These are phyloP conservation scores for Caranx melampygus DNA, from an alignment of 2,113 vertebrate genomes.

Conservation along the genomic window DNA sequence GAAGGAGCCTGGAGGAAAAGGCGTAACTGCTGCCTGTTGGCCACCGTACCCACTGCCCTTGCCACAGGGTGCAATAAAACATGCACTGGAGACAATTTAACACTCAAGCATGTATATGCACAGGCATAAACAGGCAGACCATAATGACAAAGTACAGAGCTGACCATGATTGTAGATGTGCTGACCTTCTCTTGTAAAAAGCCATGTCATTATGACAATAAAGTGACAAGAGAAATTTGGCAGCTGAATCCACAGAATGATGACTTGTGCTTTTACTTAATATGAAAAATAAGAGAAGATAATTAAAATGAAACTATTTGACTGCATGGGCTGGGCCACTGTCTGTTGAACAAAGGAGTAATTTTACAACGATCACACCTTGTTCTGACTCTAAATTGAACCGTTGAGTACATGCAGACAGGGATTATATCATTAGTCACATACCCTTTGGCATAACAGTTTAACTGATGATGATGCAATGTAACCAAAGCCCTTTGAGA, in stretches of 20 bases:
- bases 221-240: slow-evolving; percentile 14
- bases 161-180: slow-evolving; percentile 10
- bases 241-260: slow-evolving; percentile 18
- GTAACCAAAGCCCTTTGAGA: neutral
- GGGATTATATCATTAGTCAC: slow-evolving; percentile 23
- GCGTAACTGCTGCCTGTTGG: slow-evolving; percentile 69
- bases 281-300: neutral
- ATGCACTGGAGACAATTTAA: slow-evolving; percentile 43
- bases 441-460: slow-evolving; percentile 25
- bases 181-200: slow-evolving; percentile 44
- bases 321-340: neutral
- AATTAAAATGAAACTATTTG: slow-evolving; percentile 10
- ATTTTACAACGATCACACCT: slow-evolving; percentile 17
- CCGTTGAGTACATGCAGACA: neutral
- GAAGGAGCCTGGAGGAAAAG: slow-evolving; percentile 82
- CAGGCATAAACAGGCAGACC: slow-evolving; percentile 7
- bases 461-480: neutral
- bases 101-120: slow-evolving; percentile 16
- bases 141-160: slow-evolving; percentile 34
- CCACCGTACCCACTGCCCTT: slow-evolving; percentile 57
- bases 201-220: slow-evolving; percentile 16
- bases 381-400: slow-evolving; percentile 16
- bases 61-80: slow-evolving; percentile 69
- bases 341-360: slow-evolving; percentile 9
- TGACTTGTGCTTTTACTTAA: slow-evolving; percentile 3